Base-by-base conservation (phyloP, 2,113 vertebrate species). In the Dendropsophus ebraccatus region DNA sequence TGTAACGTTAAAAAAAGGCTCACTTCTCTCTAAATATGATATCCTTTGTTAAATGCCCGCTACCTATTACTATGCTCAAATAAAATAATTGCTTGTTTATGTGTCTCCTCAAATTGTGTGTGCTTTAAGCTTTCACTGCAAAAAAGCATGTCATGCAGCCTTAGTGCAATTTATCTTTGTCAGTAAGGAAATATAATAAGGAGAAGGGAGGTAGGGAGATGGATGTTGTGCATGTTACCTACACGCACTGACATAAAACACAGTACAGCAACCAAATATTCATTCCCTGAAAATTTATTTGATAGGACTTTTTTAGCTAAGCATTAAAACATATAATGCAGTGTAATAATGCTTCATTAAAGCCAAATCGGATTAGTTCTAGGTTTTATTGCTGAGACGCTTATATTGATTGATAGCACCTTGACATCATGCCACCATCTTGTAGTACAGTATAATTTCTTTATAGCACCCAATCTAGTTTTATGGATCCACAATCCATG, bases 101-200 rank as follows among this genome's bases (percentile, higher is more conserved):
- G 37, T 69, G 60, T 47, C 50, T 62, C 62, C 52, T 21, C 6
- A 69, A 32, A 82, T 82, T 69, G 41, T 82, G 45, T 49, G 62
- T 50, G 41, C 41, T 69, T 82, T 82, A 67, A 47, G 28, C 60
- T 69, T 62, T 62, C n/a, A 47, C n/a, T 81, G 56, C 17, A 8
- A 50, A 82, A 47, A 69, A 30, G 45, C 50, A 82, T 69, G 56
- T 82, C 37, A 47, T 69, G 25, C 5, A 30, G 80, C 62, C 25
- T 69, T 30, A 52, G 45, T 28, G 60, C 62, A 82, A 67, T 70
- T 41, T 82, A 17, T 82, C 60, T 70, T 47, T 82, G 62, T 82
- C 62, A 82, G 60, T 25, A 12, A 32, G n/a, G 47, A 25, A 82
- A 50, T n/a, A 82, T 69, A 70, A 82, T 82, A 82, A 52, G 62